Evolutionary conservation across 2,888 invertebrate genomes (phyloP), one percentile per base, ranked within the genome.

Genomic region (Phengaris arion): DNA sequence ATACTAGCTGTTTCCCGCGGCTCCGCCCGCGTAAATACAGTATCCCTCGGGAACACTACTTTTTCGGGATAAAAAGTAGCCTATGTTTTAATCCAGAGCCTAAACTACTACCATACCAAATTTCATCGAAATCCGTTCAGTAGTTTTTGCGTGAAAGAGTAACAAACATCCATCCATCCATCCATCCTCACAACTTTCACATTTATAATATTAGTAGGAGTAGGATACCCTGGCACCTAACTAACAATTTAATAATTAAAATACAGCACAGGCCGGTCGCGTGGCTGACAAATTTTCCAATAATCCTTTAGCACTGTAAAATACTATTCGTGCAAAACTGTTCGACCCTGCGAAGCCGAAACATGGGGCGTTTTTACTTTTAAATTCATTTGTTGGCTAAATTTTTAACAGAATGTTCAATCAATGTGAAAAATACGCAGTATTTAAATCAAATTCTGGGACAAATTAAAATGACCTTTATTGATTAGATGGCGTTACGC

Each of bases 271-370:
- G 81, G 77, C 76, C 76, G 75, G 80, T 79, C 79, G 79, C 80
- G 77, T 80, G 80, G 79, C 79, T 84, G 83, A 83, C 82, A 82
- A 84, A 85, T 83, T 85, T 85, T 83, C 83, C 84, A 82, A 85
- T 86, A 85, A 86, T 83, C 84, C 85, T 82, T 82, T 82, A 81
- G 82, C 79, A 80, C 81, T 81, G 82, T 82, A 81, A 85, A 84
- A 83, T 82, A 82, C 81, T 81, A 82, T 82, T 80, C 81, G 80
- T 78, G 81, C 79, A 82, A 81, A 83, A 83, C 78, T 82, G 79
- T 78, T 82, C 77, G 77, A 79, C 81, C 79, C 75, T 78, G 80
- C 79, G 80, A 80, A 79, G 78, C 77, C 78, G 78, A 78, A 76
- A 78, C 78, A 77, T 79, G 74, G 74, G 77, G 76, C 75, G 76